Conservation (phyloP, 2,113 vertebrate species). For the Girardinichthys multiradiatus region DNA sequence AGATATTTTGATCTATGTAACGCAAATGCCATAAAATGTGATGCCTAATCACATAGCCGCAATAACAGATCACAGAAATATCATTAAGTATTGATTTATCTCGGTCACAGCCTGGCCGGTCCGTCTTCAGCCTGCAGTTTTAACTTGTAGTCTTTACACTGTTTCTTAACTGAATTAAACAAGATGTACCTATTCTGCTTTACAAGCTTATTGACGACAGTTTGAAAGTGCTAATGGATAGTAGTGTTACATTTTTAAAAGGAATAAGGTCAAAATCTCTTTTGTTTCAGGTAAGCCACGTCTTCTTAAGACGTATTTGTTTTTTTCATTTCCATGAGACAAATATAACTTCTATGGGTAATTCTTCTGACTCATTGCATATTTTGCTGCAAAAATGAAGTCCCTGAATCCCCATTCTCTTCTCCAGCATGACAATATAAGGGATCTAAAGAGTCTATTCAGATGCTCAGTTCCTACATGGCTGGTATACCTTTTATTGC, state of each 20-base stretch:
- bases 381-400: slow-evolving; percentile 40
- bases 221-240: slow-evolving; percentile 1
- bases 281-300: slow-evolving; percentile 28
- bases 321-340: slow-evolving; percentile 8
- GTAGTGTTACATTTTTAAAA: slow-evolving; percentile 22
- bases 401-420: slow-evolving; percentile 17
- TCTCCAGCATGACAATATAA: slow-evolving; percentile 10
- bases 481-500: slow-evolving; percentile 22
- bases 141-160: slow-evolving; percentile 24
- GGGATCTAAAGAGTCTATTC: slow-evolving; percentile 27
- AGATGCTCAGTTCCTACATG: slow-evolving; percentile 11
- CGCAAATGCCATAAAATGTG: slow-evolving; percentile 18
- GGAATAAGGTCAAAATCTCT: slow-evolving; percentile 26
- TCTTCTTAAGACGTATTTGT: slow-evolving; percentile 37
- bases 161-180: slow-evolving; percentile 38
- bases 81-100: slow-evolving; percentile 49
- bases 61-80: slow-evolving; percentile 33
- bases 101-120: slow-evolving; percentile 1
- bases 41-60: slow-evolving; percentile 19
- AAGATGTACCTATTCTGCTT: slow-evolving; percentile 46
- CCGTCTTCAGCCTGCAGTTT: slow-evolving; percentile 13
- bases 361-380: slow-evolving; percentile 19
- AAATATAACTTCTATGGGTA: slow-evolving; percentile 10
- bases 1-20: slow-evolving; percentile 11
- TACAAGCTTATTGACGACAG: slow-evolving; percentile 25